Percentiles rank a stretch among this genome's conserved stretches.
Conservation (phyloP, 2,888 invertebrate genomes). For the Melieria crassipennis region DNA sequence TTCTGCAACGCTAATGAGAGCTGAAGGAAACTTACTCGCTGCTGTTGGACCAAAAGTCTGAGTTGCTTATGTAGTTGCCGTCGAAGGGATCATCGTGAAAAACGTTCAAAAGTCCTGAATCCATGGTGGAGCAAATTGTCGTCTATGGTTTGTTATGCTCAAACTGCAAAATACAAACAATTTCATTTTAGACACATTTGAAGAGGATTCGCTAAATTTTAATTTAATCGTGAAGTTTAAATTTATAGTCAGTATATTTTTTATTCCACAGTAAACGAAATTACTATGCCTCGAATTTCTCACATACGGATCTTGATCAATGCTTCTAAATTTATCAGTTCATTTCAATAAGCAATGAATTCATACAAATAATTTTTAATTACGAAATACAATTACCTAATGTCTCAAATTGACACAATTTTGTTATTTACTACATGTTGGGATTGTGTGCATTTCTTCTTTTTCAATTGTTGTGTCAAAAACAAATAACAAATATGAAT, state of each 20-base stretch:
- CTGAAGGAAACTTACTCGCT: conserved; percentile 56
- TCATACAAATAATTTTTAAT: neutral
- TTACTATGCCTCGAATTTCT: too few relatives aligned
- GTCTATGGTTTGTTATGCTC: too few relatives aligned
- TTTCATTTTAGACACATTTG: neutral
- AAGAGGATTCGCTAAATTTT: neutral
- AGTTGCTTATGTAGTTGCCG: conserved; percentile 57
- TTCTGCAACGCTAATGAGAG: neutral
- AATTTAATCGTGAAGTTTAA: neutral
- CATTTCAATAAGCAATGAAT: neutral
- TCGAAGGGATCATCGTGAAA: conserved; percentile 65
- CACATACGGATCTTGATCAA: neutral
- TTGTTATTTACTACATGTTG: too few relatives aligned
- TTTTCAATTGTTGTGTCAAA: too few relatives aligned
- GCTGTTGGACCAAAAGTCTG: conserved; percentile 59
- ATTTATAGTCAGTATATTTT: neutral
- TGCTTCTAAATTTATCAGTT: neutral
- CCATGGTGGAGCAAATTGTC: conserved; percentile 52
- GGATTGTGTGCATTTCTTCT: too few relatives aligned
- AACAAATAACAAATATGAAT: too few relatives aligned
- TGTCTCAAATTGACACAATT: too few relatives aligned
- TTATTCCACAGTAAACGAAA: neutral
- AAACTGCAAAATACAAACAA: neutral
- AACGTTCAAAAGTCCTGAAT: conserved; percentile 62
- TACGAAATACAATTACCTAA: neutral